phyloP scores from a whole-genome alignment of 2,113 vertebrate species.

The Falco punctatus region DNA sequence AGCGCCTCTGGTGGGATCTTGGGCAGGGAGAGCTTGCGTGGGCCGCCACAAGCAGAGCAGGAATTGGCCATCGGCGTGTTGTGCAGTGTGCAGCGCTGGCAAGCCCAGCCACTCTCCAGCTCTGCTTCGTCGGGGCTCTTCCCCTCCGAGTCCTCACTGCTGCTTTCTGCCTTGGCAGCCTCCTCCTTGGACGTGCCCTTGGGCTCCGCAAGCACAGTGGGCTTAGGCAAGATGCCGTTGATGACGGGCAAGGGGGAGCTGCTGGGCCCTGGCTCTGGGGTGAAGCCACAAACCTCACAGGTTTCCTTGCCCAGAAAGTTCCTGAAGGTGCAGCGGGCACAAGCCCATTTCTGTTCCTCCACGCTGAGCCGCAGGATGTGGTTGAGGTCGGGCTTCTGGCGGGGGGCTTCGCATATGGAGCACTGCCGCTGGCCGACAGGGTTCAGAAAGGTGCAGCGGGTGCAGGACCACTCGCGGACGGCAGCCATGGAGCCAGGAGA shows the following conservation, averaged over 20 bases:
- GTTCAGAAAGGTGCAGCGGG: conserved; percentile 95
- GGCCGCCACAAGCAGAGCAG: conserved; percentile 93
- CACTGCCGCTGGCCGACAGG: conserved; percentile 88
- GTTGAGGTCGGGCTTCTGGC: conserved; percentile 95
- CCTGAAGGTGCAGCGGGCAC: conserved; percentile 92
- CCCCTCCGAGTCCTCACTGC: conserved; percentile 38
- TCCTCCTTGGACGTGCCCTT: conserved; percentile 71
- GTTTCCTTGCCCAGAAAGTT: conserved; percentile 88
- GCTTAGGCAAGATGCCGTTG: conserved; percentile 76
- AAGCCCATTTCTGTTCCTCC: conserved; percentile 93
- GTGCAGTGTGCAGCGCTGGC: conserved; percentile 92
- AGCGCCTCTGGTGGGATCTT: conserved; percentile 96
- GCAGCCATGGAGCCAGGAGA: conserved; percentile 92
- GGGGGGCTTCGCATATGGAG: conserved; percentile 96
- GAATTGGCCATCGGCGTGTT: conserved; percentile 92
- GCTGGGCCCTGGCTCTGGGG: conserved; percentile 50
- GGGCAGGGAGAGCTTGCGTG: conserved; percentile 92
- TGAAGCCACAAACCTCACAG: conserved; percentile 89
- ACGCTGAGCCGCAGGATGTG: conserved; percentile 93
- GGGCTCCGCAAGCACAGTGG: conserved; percentile 75
- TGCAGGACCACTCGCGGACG: conserved; percentile 93
- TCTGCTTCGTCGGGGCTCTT: conserved; percentile 70
- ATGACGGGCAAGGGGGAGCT: conserved; percentile 62
- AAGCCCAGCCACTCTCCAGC: conserved; percentile 84
- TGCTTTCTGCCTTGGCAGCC: conserved; percentile 30